Evolutionary conservation across 2,797 vertebrate species (phyloP).

Genomic region (Avahi laniger): DNA sequence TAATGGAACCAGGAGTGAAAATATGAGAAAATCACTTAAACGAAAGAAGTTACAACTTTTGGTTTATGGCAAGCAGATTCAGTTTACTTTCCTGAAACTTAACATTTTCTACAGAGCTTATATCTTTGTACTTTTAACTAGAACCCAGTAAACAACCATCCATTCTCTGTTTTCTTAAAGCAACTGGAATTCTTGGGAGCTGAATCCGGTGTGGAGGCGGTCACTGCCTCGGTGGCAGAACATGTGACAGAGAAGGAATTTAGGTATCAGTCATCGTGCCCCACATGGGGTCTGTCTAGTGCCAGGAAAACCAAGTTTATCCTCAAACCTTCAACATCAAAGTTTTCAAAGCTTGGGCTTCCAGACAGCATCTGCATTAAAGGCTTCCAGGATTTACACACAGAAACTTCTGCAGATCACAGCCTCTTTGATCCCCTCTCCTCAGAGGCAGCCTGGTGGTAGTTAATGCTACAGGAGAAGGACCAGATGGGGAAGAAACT

Average conservation of each 20-base stretch:
- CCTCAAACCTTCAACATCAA: slow-evolving; percentile 47
- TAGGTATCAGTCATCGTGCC: not conserved
- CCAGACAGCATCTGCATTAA: slow-evolving; percentile 41
- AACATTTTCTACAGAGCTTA: not conserved
- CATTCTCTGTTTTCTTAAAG: slow-evolving; percentile 42
- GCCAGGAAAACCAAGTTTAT: slow-evolving; percentile 46
- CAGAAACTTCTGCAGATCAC: slow-evolving; percentile 7
- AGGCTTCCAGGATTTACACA: slow-evolving; percentile 34
- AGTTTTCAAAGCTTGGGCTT: slow-evolving; percentile 54
- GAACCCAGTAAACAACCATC: slow-evolving; percentile 7
- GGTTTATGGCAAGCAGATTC: not conserved
- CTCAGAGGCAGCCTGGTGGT: slow-evolving; percentile 24
- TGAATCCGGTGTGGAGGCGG: not conserved
- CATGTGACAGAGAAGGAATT: not conserved
- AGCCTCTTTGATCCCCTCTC: slow-evolving; percentile 49
- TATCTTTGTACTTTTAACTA: slow-evolving; percentile 38
- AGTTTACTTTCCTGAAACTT: not conserved
- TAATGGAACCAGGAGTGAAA: not conserved
- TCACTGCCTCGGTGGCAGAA: not conserved
- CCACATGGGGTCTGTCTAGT: not conserved
- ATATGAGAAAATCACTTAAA: slow-evolving; percentile 26
- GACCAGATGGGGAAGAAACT: not conserved
- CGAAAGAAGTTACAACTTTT: slow-evolving; percentile 36
- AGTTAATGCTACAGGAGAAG: not conserved
- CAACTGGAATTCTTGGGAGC: not conserved